Base-by-base conservation (phyloP, 1,140 invertebrate genomes). In the Ceratosolen solmsi region DNA sequence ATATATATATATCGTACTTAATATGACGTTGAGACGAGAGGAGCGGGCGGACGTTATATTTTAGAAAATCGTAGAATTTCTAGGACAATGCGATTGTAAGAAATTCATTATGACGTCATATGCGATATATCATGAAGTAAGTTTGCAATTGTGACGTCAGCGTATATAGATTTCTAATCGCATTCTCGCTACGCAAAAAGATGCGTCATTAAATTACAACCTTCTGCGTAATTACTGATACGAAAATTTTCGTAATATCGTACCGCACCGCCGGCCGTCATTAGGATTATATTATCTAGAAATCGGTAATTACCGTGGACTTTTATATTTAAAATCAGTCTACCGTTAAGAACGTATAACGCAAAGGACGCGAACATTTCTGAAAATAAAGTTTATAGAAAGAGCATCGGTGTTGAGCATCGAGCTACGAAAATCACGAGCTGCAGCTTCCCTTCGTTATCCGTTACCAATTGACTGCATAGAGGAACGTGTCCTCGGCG, bases 101-200 rank as follows among this genome's bases (percentile, higher is more conserved):
- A 25, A 71, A 56, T 54, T 68, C 56, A 17, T 71, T 36, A 60
- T 79, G 77, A 79, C 77, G 33, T 79, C 77, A 71, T 54, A 49
- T 25, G 22, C 4, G n/a, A n/a, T 46, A 22, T 3, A 38, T 20
- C 33, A n/a, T n/a, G n/a, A 4, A 46, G 41, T 13, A 13, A 13
- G 51, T 15, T 3, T 20, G 17, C 17, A 54, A 22, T 22, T 2
- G 13, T 77, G 46, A 78, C 41, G 60, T 54, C 41, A 63, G 13
- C 46, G 8, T 36, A 17, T 65, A 27, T 30, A 33, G 51, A 58
- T 71, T 79, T 71, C 51, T 58, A 71, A 71, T 56, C 49, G 30
- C 49, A 49, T 56, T 71, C 17, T 36, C 63, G 20, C 27, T 51
- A 30, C 22, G 54, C n/a, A 36, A 54, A 65, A 68, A 49, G 11